Evolutionary conservation across 2,113 vertebrate species (phyloP).

Genomic region (Festucalex cinctus): DNA sequence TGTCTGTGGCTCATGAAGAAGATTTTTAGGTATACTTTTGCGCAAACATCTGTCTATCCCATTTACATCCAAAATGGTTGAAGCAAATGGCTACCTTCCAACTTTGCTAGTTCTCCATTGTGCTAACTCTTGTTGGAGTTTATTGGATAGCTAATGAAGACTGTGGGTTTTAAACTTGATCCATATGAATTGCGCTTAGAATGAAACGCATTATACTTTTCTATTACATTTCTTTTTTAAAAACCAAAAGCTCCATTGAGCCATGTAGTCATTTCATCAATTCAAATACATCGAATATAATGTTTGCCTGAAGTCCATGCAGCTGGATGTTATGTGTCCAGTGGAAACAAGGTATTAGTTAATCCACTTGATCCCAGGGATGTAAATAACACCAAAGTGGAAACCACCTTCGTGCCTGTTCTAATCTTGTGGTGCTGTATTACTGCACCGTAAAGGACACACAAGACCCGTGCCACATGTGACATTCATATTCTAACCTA

Average conservation of each 20-base stretch:
- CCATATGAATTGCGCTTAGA: neutral
- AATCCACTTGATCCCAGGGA: conserved; percentile 51
- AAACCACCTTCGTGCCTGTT: conserved; percentile 39
- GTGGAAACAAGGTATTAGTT: conserved; percentile 45
- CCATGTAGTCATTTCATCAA: neutral
- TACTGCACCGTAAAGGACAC: conserved; percentile 21
- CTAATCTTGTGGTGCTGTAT: conserved; percentile 51
- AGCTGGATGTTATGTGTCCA: conserved; percentile 23
- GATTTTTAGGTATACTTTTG: neutral
- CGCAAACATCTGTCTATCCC: neutral
- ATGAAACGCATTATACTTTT: neutral
- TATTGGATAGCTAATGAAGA: neutral
- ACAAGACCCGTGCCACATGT: conserved; percentile 18
- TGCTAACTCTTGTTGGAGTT: neutral
- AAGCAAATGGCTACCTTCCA: neutral
- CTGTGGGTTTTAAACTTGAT: neutral
- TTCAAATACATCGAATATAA: conserved; percentile 5
- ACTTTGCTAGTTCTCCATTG: neutral
- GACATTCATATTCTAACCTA: conserved; percentile 24
- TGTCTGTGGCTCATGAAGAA: too few species aligned
- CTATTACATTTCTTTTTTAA: neutral
- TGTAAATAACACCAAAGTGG: conserved; percentile 56
- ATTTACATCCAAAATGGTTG: neutral
- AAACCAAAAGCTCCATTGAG: neutral
- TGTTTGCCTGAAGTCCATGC: conserved; percentile 4